These are phyloP conservation scores for Pardosa pseudoannulata DNA, from an alignment of 2,888 invertebrate genomes.

Conservation along the genomic window DNA sequence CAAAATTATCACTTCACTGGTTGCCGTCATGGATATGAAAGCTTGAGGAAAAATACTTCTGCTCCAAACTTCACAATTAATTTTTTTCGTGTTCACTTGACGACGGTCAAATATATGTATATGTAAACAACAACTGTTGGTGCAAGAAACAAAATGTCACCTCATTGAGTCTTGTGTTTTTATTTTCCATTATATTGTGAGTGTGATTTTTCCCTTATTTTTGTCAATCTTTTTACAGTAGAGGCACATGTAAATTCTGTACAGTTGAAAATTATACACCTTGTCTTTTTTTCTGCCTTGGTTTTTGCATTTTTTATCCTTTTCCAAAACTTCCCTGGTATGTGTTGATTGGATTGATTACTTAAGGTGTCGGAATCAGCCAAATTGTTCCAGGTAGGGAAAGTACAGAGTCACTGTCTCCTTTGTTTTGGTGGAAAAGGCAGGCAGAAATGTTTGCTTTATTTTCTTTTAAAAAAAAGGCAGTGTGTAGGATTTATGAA, in stretches of 20 bases:
- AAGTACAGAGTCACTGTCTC: background rate
- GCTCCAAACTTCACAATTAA: background rate
- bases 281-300: background rate
- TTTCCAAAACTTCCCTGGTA: background rate
- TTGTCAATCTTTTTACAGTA: constrained; percentile 2
- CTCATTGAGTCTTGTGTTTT: background rate
- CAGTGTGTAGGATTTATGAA: constrained; percentile 9
- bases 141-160: constrained; percentile 13
- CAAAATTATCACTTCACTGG: background rate
- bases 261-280: constrained; percentile 9
- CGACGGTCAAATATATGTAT: background rate
- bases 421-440: background rate
- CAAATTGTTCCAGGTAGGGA: background rate
- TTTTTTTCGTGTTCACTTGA: background rate
- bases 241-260: constrained; percentile 15
- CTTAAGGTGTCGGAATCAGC: too few relatives aligned
- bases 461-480: too few relatives aligned
- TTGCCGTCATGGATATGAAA: constrained; percentile 1
- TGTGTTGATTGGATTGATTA: too few relatives aligned
- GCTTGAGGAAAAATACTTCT: constrained; percentile 6
- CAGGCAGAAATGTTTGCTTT: too few relatives aligned
- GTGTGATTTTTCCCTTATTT: too few relatives aligned
- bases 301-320: background rate
- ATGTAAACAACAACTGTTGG: constrained; percentile 14
- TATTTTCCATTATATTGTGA: too few relatives aligned